These are phyloP conservation scores for Xanthostigma xanthostigma DNA, from an alignment of 2,888 invertebrate species.

Conservation along the genomic window DNA sequence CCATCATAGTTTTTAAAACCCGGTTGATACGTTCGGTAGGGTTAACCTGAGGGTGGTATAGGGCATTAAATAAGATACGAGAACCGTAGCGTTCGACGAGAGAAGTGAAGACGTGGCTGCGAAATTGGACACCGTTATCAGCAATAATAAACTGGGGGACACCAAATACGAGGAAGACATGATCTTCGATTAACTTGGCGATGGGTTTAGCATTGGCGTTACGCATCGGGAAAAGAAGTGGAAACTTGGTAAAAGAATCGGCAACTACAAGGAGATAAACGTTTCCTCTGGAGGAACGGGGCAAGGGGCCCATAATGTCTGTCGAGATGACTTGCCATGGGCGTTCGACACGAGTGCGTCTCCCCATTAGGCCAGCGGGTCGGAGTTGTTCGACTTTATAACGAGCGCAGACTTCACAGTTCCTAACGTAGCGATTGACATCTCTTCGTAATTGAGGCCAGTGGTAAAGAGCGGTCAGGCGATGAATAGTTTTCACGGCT, in stretches of 20 bases:
- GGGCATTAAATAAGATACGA: slow-evolving; percentile 5
- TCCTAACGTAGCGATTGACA: slow-evolving; percentile 8
- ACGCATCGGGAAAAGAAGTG: slow-evolving; percentile 9
- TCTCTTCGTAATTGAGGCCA: slow-evolving; percentile 15
- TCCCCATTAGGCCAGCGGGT: not conserved
- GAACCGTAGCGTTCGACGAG: slow-evolving; percentile 8
- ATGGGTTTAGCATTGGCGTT: slow-evolving; percentile 11
- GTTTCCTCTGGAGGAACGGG: slow-evolving; percentile 5
- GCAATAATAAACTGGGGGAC: slow-evolving; percentile 10
- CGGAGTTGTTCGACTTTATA: not conserved
- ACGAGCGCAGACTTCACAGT: slow-evolving; percentile 7
- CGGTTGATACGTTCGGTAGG: slow-evolving; percentile 15
- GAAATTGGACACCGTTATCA: slow-evolving; percentile 15
- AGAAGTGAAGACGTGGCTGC: slow-evolving; percentile 6
- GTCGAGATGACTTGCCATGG: slow-evolving; percentile 13
- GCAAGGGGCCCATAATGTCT: slow-evolving; percentile 12
- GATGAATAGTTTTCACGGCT: slow-evolving; percentile 9
- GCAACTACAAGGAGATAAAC: slow-evolving; percentile 12
- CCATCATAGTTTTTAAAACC: slow-evolving; percentile 12
- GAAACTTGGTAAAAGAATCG: slow-evolving; percentile 14
- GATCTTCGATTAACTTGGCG: slow-evolving; percentile 5
- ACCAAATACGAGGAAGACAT: slow-evolving; percentile 13
- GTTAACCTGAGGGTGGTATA: slow-evolving; percentile 15
- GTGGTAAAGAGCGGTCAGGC: slow-evolving; percentile 9
- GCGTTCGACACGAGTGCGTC: not conserved